Evolutionary conservation across 2,113 vertebrate species (phyloP).

Genomic region (Microtus pennsylvanicus): DNA sequence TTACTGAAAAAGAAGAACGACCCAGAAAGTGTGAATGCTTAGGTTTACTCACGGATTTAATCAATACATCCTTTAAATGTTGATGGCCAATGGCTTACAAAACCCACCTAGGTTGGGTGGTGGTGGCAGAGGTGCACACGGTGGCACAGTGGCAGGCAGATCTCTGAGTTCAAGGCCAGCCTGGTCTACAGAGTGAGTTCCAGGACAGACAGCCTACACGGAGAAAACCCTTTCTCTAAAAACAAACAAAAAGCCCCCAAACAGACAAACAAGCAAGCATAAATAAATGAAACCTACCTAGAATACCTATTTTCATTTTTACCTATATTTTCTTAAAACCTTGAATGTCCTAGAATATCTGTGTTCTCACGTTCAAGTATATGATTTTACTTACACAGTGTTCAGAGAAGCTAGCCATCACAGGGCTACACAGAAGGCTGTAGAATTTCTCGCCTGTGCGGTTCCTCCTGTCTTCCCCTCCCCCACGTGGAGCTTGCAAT

Average conservation of each 20-base stretch:
- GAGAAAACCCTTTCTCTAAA: background rate
- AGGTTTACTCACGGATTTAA: background rate
- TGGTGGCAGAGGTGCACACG: background rate
- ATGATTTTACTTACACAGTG: constrained; percentile 24
- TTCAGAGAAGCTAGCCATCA: constrained; percentile 26
- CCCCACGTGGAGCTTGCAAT: constrained; percentile 32
- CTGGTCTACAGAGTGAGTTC: background rate
- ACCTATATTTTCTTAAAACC: constrained; percentile 39
- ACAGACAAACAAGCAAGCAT: background rate
- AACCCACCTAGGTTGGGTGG: background rate
- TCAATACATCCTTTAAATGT: background rate
- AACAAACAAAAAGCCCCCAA: background rate
- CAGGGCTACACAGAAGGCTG: background rate
- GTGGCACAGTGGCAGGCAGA: background rate
- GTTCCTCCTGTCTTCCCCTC: background rate
- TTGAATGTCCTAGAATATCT: background rate
- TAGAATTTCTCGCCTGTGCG: background rate
- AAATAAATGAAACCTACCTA: background rate
- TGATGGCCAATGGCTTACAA: background rate
- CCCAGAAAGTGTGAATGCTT: background rate
- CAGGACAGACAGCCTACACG: background rate
- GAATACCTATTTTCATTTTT: constrained; percentile 22
- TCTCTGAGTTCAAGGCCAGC: background rate
- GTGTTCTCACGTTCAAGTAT: background rate
- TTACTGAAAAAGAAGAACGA: background rate